These are phyloP conservation scores for Bujurquina vittata DNA, from an alignment of 2,113 vertebrate genomes.

Conservation along the genomic window DNA sequence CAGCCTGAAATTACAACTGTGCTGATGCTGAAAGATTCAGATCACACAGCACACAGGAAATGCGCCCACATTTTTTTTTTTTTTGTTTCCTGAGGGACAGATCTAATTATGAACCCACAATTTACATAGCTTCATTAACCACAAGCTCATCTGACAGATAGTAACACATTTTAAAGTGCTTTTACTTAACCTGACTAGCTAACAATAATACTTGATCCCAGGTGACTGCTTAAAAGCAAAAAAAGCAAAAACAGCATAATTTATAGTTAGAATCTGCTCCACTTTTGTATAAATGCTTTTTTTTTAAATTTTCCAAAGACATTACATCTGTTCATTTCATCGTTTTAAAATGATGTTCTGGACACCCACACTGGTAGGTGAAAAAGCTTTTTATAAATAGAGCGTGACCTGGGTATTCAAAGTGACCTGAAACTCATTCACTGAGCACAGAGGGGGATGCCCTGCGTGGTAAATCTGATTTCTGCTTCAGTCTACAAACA, in stretches of 20 bases:
- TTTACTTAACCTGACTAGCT: constrained; percentile 32
- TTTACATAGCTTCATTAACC: constrained; percentile 56
- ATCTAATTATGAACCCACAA: constrained; percentile 60
- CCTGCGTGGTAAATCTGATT: not conserved
- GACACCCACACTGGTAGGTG: not conserved
- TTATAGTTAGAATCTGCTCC: constrained; percentile 4
- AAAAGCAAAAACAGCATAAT: not conserved
- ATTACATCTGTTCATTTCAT: constrained; percentile 19
- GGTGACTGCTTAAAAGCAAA: constrained; percentile 14
- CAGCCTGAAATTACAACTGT: not conserved
- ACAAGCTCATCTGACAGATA: constrained; percentile 47
- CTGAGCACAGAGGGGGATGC: not conserved
- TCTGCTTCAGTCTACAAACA: not conserved
- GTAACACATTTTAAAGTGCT: constrained; percentile 32
- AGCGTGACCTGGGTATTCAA: constrained; percentile 14
- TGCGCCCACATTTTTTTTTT: constrained; percentile 29
- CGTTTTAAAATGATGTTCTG: not conserved
- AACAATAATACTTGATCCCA: constrained; percentile 6
- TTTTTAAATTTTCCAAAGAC: constrained; percentile 22
- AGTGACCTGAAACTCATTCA: not conserved
- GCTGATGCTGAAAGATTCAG: constrained; percentile 24
- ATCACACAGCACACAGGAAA: constrained; percentile 30
- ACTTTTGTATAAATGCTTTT: constrained; percentile 1
- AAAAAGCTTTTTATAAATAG: constrained; percentile 20
- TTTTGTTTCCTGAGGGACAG: constrained; percentile 17